Evolutionary conservation across 2,797 vertebrate genomes (phyloP).

Genomic region (Mormyrus proboscirostris): DNA sequence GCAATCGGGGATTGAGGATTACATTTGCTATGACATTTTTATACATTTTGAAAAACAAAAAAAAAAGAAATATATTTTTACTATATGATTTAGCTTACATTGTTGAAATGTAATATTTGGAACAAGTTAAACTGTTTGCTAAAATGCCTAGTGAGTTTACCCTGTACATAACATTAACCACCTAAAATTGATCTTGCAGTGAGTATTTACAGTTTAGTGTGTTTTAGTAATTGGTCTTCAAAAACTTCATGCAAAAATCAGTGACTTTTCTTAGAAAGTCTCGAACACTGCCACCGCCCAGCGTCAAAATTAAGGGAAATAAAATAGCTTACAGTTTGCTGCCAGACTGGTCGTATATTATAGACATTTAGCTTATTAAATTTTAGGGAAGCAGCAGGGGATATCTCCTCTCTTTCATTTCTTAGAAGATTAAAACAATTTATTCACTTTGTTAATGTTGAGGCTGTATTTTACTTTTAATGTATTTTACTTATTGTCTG

Average conservation of each 20-base stretch:
- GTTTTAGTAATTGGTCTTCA: background rate
- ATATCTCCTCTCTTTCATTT: background rate
- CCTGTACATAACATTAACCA: background rate
- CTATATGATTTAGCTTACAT: background rate
- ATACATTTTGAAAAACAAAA: background rate
- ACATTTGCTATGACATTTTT: background rate
- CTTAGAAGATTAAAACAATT: background rate
- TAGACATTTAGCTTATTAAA: background rate
- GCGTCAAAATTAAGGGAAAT: background rate
- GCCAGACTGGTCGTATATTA: background rate
- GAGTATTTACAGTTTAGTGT: background rate
- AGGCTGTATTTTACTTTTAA: background rate
- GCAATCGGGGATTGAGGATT: background rate
- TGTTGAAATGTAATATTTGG: background rate
- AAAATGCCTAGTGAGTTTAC: background rate
- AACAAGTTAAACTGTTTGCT: background rate
- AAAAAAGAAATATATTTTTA: background rate
- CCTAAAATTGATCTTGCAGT: background rate
- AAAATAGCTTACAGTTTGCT: background rate
- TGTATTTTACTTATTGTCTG: background rate
- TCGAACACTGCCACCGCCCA: background rate
- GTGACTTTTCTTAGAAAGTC: background rate
- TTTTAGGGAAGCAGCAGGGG: background rate
- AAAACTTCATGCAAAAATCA: background rate
- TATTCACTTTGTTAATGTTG: background rate